phyloP scores from a whole-genome alignment of 2,888 invertebrate species.

The Macaria liturata region DNA sequence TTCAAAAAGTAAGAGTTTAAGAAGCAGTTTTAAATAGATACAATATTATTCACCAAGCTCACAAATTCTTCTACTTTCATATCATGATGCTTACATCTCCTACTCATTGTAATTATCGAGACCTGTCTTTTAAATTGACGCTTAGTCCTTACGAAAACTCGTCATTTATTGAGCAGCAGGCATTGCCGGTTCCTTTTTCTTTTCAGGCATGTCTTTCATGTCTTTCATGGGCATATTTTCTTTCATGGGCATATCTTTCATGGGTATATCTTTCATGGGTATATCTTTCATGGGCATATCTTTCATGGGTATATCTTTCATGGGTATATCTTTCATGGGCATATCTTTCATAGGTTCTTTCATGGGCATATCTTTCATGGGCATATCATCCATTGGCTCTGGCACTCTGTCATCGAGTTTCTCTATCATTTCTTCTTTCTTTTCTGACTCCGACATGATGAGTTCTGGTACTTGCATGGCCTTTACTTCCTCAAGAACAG shows the following conservation, averaged over 20 bases:
- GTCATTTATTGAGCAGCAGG: conserved; percentile 28
- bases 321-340: conserved; percentile 35
- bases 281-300: conserved; percentile 27
- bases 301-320: conserved; percentile 25
- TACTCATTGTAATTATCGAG: background rate
- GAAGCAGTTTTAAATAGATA: too few relatives aligned
- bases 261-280: conserved; percentile 35
- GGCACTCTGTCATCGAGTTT: conserved; percentile 41
- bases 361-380: conserved; percentile 23
- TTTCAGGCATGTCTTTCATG: conserved; percentile 27
- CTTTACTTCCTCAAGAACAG: conserved; percentile 46
- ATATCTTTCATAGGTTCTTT: conserved; percentile 25
- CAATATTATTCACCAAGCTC: too few relatives aligned
- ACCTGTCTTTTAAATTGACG: background rate
- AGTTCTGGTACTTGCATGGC: conserved; percentile 71
- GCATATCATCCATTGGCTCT: conserved; percentile 29
- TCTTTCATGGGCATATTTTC: conserved; percentile 33
- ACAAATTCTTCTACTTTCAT: too few relatives aligned
- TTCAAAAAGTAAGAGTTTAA: too few relatives aligned
- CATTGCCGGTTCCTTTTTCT: conserved; percentile 38
- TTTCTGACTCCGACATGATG: conserved; percentile 68
- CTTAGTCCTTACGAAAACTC: conserved; percentile 15
- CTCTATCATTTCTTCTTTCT: conserved; percentile 52
- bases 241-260: conserved; percentile 25
- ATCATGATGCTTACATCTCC: background rate